Percentiles rank a stretch among this genome's conserved stretches.
These are phyloP conservation scores for Tapirus indicus DNA, from an alignment of 2,797 vertebrate species.

Conservation along the genomic window DNA sequence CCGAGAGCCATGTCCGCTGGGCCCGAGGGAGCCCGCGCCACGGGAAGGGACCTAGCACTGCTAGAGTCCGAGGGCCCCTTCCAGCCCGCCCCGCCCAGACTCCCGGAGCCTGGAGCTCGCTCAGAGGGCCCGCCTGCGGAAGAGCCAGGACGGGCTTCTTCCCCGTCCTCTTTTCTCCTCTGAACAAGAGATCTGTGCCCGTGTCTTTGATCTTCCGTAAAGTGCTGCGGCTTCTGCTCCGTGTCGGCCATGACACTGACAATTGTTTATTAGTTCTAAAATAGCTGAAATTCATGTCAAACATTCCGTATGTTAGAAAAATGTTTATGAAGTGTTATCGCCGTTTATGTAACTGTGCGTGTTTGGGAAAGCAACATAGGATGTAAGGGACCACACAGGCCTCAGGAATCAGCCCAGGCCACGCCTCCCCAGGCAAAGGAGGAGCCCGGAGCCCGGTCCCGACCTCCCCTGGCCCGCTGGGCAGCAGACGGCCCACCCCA, in stretches of 20 bases:
- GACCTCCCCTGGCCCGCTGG: not conserved
- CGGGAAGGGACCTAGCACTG: not conserved
- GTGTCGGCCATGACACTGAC: slow-evolving; percentile 91
- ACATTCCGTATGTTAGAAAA: slow-evolving; percentile 90
- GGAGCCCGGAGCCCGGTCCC: not conserved
- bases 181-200: slow-evolving; percentile 79
- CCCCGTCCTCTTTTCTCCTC: slow-evolving; percentile 5
- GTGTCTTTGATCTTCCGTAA: slow-evolving; percentile 95
- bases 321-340: slow-evolving; percentile 94
- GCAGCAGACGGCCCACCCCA: not conserved
- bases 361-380: slow-evolving; percentile 86
- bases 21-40: accelerated
- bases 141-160: slow-evolving; percentile 55
- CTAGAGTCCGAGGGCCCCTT: accelerated
- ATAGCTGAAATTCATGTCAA: slow-evolving; percentile 93
- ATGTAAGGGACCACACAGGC: slow-evolving; percentile 94
- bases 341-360: slow-evolving; percentile 89
- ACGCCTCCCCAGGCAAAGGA: accelerated
- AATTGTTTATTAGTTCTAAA: slow-evolving; percentile 98
- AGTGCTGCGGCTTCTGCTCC: slow-evolving; percentile 92
- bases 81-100: not conserved
- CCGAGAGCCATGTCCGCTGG: not conserved
- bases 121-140: not conserved
- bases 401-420: slow-evolving; percentile 25
- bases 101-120: accelerated